These are phyloP conservation scores for Cyclopterus lumpus DNA, from an alignment of 2,797 vertebrate species.

Conservation along the genomic window DNA sequence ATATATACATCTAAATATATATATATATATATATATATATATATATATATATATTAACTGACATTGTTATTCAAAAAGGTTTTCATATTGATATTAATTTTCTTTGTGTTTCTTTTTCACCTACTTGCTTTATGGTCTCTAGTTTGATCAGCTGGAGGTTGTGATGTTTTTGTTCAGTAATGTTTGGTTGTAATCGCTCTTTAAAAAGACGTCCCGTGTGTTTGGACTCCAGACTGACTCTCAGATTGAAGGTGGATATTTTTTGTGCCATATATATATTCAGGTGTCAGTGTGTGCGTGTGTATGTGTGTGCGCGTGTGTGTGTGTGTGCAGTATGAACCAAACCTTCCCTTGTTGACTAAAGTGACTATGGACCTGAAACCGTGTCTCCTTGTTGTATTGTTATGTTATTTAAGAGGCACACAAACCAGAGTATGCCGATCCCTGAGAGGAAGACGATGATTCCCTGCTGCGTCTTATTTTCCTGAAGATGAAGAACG, in stretches of 20 bases:
- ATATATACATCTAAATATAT: slow-evolving; percentile 38
- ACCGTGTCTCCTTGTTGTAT: slow-evolving; percentile 24
- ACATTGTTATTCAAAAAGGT: slow-evolving; percentile 30
- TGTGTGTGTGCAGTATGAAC: slow-evolving; percentile 23
- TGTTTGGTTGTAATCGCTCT: slow-evolving; percentile 32
- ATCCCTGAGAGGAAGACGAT: background rate
- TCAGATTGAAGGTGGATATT: slow-evolving; percentile 29
- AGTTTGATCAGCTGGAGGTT: slow-evolving; percentile 19
- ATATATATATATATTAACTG: slow-evolving; percentile 28
- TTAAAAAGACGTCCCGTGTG: slow-evolving; percentile 31
- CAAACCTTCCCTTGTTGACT: slow-evolving; percentile 31
- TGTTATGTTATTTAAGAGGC: slow-evolving; percentile 31
- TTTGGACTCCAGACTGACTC: slow-evolving; percentile 23
- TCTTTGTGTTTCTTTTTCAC: slow-evolving; percentile 43
- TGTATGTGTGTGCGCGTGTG: slow-evolving; percentile 18
- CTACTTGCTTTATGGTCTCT: slow-evolving; percentile 20
- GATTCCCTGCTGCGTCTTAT: background rate
- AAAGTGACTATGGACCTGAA: slow-evolving; percentile 58
- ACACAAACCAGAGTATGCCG: slow-evolving; percentile 30
- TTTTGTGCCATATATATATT: slow-evolving; percentile 55
- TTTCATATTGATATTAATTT: slow-evolving; percentile 32
- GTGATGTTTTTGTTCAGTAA: slow-evolving; percentile 29
- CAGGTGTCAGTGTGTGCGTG: background rate
- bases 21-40: slow-evolving; percentile 52
- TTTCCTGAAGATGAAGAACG: background rate